Conservation (phyloP, 2,797 vertebrate species). For the Chloroceryle inda region DNA sequence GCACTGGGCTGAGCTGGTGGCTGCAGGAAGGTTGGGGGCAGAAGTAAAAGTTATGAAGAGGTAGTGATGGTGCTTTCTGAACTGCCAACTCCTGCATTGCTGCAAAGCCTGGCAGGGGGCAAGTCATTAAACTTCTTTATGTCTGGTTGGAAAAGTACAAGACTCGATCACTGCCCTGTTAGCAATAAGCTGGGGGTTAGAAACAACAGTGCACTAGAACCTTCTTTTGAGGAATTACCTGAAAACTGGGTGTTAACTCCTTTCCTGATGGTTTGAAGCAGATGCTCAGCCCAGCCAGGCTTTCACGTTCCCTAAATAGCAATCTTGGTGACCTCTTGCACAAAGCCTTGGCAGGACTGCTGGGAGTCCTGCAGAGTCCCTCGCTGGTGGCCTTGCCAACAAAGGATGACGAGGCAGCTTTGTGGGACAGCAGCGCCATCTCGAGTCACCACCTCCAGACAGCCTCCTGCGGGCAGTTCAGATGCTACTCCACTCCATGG, state of each 20-base stretch:
- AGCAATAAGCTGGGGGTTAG: not conserved
- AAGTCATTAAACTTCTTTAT: not conserved
- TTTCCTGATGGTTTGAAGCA: not conserved
- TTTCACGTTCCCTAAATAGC: not conserved
- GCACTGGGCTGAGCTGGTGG: not conserved
- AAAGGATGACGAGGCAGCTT: not conserved
- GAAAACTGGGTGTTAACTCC: not conserved
- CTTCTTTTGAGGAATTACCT: not conserved
- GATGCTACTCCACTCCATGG: not conserved
- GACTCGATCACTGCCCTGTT: not conserved
- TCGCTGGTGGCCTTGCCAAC: not conserved
- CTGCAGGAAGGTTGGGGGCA: not conserved
- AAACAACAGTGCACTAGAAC: fast-evolving
- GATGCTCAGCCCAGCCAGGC: not conserved
- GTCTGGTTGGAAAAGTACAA: not conserved
- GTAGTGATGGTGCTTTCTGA: not conserved
- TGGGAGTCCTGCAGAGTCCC: not conserved
- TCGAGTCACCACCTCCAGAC: not conserved
- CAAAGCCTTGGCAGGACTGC: not conserved
- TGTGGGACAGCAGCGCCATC: conserved; percentile 42
- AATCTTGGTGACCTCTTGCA: not conserved
- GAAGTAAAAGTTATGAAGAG: not conserved
- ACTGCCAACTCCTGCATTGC: not conserved
- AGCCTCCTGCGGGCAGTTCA: not conserved
- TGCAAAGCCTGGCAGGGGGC: not conserved